Conservation (phyloP, 2,888 invertebrate genomes). For the Drosophila koepferae region DNA sequence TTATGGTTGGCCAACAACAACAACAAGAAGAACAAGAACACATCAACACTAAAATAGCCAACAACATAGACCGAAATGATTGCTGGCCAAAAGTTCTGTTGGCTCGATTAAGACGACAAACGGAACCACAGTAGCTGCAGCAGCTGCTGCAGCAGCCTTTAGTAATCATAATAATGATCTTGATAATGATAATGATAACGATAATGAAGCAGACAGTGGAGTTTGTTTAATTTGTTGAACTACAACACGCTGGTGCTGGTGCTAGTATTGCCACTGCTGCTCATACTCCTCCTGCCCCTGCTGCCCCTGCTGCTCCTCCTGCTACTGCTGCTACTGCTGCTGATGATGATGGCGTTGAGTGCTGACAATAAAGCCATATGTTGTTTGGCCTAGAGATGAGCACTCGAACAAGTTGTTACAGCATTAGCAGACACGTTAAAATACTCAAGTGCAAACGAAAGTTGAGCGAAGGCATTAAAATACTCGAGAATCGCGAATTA, state of each 20-base stretch:
- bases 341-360: conserved; percentile 7
- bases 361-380: conserved; percentile 37
- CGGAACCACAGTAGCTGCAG: conserved; percentile 51
- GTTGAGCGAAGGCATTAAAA: background rate
- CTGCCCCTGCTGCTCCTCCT: background rate
- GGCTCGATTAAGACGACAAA: conserved; percentile 71
- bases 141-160: conserved; percentile 5
- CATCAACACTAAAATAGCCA: conserved; percentile 56
- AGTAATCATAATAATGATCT: conserved; percentile 39
- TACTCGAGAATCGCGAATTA: background rate
- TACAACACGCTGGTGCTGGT: conserved; percentile 4
- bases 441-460: background rate
- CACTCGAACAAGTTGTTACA: background rate
- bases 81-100: conserved; percentile 61
- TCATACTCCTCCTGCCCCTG: background rate
- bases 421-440: background rate
- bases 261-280: background rate
- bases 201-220: conserved; percentile 32
- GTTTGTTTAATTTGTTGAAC: conserved; percentile 29
- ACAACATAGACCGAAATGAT: conserved; percentile 24
- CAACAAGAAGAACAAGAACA: conserved; percentile 22
- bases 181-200: conserved; percentile 51
- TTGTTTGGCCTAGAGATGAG: conserved; percentile 33
- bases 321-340: conserved; percentile 10
- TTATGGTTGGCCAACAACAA: conserved; percentile 51